Evolutionary conservation across 2,797 vertebrate genomes (phyloP), one percentile per base, ranked within the genome.

Genomic region (Buphagus erythrorhynchus): DNA sequence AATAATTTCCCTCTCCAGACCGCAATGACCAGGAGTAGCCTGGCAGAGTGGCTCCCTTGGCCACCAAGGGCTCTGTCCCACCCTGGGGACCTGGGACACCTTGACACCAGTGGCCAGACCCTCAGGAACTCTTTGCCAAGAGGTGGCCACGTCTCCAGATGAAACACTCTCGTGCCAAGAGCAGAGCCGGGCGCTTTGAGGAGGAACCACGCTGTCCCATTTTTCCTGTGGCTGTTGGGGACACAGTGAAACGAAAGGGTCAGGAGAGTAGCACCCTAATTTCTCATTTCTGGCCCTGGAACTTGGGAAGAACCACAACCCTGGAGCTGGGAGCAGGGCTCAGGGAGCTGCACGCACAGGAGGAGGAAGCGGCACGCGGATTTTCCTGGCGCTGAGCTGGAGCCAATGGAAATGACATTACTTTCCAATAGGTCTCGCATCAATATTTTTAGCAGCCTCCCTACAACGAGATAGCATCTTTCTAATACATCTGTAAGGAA

Each of bases 381-480:
- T 91, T 95, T 92, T 95, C 81, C 82, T 73, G 92, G 79, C 67
- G 92, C 94, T 90, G 92, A 94, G 90, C 86, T 77, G 89, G 68
- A 96, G 92, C 91, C 91, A 93, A 79, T 90, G 91, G 91, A 86
- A 95, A 94, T 31, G 72, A 85, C 93, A 72, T 89, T 68, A 82
- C 65, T 95, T 93, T 63, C 87, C 33, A 17, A 93, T 77, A 77
- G 93, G 95, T 94, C 93, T 96, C 65, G 8, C 96, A 92, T 82
- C 95, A 91, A 36, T 86, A 93, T 96, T 90, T 95, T 91, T 91
- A 91, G 77, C 84, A 94, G 71, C 95, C 87, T 92, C 90, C 91
- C 78, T 79, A 42, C 40, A 4, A 10, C 6, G 3, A 92, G 93
- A 96, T 89, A 95, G 71, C 78, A 86, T 96, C 95, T 96, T 74